A percentile compares a stretch with the other conserved stretches of the same genome.
These are phyloP conservation scores for Apodemus speciosus DNA, from an alignment of 2,113 vertebrate genomes.

Conservation along the genomic window DNA sequence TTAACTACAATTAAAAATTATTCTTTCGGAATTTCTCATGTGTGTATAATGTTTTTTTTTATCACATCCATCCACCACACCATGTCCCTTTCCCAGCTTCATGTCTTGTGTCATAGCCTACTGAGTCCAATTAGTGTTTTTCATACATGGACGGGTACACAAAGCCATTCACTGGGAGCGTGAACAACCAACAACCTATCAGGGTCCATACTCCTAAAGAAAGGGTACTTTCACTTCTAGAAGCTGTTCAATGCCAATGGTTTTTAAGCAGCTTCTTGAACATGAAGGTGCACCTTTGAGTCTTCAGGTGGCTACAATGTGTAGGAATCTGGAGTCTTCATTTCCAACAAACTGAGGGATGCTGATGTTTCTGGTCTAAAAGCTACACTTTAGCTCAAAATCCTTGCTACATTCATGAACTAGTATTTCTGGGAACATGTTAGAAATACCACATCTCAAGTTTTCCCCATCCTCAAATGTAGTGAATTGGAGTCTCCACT, in stretches of 20 bases:
- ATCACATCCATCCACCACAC: not conserved
- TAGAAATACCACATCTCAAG: not conserved
- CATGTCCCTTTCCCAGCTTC: not conserved
- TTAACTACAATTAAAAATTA: not conserved
- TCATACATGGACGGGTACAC: too few relatives aligned
- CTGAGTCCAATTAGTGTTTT: not conserved
- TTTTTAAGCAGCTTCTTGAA: not conserved
- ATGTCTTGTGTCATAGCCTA: not conserved
- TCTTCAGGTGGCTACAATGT: not conserved
- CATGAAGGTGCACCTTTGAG: not conserved
- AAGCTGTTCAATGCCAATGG: not conserved
- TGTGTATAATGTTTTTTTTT: not conserved
- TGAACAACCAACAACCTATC: not conserved
- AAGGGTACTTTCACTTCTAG: not conserved
- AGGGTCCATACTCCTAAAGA: not conserved
- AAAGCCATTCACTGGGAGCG: not conserved
- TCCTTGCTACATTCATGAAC: not conserved
- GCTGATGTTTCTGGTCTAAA: not conserved
- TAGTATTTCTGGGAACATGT: not conserved
- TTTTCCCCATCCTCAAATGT: not conserved
- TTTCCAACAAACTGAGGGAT: slow-evolving; percentile 16
- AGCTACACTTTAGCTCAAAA: not conserved
- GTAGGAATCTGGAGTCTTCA: not conserved
- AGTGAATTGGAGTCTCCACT: not conserved
- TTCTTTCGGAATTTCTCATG: not conserved